Base-by-base conservation (phyloP, 92 coral and sea anemone genomes). In the Palythoa heliodiscus region DNA sequence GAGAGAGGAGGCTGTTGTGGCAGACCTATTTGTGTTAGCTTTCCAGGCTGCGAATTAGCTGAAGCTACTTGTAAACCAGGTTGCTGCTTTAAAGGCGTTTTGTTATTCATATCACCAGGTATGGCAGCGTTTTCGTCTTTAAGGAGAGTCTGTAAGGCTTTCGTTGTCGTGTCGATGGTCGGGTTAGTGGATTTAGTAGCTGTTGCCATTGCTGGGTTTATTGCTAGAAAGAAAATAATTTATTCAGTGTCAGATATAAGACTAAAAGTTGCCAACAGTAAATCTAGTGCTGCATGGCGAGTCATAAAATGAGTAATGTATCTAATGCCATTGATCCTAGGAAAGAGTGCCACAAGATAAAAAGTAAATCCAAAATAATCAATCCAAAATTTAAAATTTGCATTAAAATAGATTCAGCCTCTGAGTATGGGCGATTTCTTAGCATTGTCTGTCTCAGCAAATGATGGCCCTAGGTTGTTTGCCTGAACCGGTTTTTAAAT, bases 81-180 rank as follows among this genome's bases (percentile, higher is more conserved):
- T 68, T 77, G 66, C 13, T 57, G 82, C 39, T 35, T 16, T 38
- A 55, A 14, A 0, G 43, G 25, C 5, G 23, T 9, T 35, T 57
- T 57, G 52, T 8, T 17, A 37, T 58, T 80, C 17, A 15, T 24
- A 22, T 47, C 20, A 22, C 57, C 63, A n/a, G 84, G 53, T 47
- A 80, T 20, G 48, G 84, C 84, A n/a, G 84, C 74, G 60, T 23
- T 68, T 66, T 64, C 84, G 61, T 80, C 84, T 20, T 80, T 80
- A 19, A 80, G 84, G 0, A 80, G 84, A 22, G 66, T 80, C 60
- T 80, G 58, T 13, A 80, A 63, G 7, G 52, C 73, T 37, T 66
- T 66, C 15, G 84, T 67, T 66, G 84, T 64, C 20, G 84, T 20
- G 20, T 66, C 73, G 57, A 52, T 15, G 22, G 84, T 47, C 13